Evolutionary conservation across 1,140 invertebrate genomes (phyloP), one percentile per base, ranked within the genome.

Genomic region (Littorina saxatilis): DNA sequence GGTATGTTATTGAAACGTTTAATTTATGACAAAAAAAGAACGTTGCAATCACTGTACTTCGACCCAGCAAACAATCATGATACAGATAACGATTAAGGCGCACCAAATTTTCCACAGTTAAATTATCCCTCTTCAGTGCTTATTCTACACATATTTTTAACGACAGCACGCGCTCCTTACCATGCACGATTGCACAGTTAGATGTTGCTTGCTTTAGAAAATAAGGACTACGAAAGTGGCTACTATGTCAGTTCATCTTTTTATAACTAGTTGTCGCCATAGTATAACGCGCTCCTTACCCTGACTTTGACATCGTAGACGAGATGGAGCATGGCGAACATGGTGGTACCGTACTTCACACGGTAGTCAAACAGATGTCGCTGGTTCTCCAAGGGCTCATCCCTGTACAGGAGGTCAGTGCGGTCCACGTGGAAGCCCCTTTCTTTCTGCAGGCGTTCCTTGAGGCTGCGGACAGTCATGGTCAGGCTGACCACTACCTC

Each of bases 261-360:
- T n/a, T n/a, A n/a, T n/a, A n/a, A n/a, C n/a, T n/a, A n/a, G n/a
- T n/a, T n/a, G n/a, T n/a, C n/a, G n/a, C n/a, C n/a, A n/a, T n/a
- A n/a, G n/a, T n/a, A n/a, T n/a, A n/a, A 90, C 0, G 86, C 83
- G 63, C 90, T 5, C 43, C 76, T 66, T 7, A 78, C 76, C 39
- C 23, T 43, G n/a, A 91, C 82, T n/a, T 87, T 63, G 32, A 88
- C 72, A 63, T 88, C 86, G 81, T 88, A 87, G n/a, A 85, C 83
- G 15, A 88, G 82, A 76, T 88, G 88, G 37, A 90, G 83, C 83
- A 90, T 84, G 1, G 88, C 86, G 81, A 88, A 85, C n/a, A 90
- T 47, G 0, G 82, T 87, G 27, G 84, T 80, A 47, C 82, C 82
- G 40, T 87, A 83, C 27, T 70, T 83, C 0, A 91, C 78, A 9